These are phyloP conservation scores for Dinoponera quadriceps DNA, from an alignment of 1,140 invertebrate species.

Conservation along the genomic window DNA sequence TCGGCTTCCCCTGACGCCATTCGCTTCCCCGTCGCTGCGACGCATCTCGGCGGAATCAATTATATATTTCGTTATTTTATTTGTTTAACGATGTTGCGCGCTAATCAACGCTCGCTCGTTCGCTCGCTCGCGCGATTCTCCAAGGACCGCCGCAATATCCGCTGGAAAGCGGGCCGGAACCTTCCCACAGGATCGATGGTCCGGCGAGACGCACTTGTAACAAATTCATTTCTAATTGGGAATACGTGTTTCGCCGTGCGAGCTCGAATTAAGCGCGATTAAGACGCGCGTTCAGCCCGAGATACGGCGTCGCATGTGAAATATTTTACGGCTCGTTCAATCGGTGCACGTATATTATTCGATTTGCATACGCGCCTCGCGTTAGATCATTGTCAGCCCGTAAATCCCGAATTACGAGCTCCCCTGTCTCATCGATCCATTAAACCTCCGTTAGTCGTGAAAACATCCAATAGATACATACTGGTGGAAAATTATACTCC, in stretches of 20 bases:
- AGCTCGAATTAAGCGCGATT: slow-evolving; percentile 21
- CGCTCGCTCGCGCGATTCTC: neutral
- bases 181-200: slow-evolving; percentile 32
- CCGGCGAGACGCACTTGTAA: slow-evolving; percentile 17
- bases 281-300: slow-evolving; percentile 4
- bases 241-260: neutral
- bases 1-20: slow-evolving; percentile 77
- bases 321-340: slow-evolving; percentile 2
- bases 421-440: slow-evolving; percentile 19
- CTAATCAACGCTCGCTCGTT: slow-evolving; percentile 79
- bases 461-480: no score
- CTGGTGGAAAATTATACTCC: no score
- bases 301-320: neutral
- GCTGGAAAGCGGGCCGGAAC: slow-evolving; percentile 20
- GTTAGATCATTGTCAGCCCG: neutral
- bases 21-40: slow-evolving; percentile 69
- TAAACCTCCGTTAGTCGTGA: no score
- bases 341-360: slow-evolving; percentile 13
- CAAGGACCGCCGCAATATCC: slow-evolving; percentile 59
- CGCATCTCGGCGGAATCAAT: slow-evolving; percentile 83
- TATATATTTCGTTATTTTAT: slow-evolving; percentile 85
- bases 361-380: slow-evolving; percentile 36
- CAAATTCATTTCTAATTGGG: slow-evolving; percentile 39
- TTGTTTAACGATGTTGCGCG: slow-evolving; percentile 80
- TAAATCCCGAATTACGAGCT: slow-evolving; percentile 24